Percentiles rank a stretch among this genome's conserved stretches.
These are phyloP conservation scores for Odontocerum albicorne DNA, from an alignment of 2,888 invertebrate species.

Conservation along the genomic window DNA sequence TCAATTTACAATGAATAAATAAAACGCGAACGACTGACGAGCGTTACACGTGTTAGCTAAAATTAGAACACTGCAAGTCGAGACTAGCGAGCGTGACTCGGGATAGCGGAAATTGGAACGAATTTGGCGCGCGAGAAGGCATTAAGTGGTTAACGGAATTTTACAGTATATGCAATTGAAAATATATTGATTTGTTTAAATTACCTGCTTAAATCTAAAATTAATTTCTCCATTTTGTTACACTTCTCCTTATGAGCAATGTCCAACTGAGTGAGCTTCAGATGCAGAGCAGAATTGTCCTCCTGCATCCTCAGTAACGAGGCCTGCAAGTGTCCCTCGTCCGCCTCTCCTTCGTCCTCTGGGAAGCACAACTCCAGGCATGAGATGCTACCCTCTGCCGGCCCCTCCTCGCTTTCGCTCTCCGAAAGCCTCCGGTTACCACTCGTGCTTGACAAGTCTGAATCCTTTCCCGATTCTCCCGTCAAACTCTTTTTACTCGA, in stretches of 20 bases:
- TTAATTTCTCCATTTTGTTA: slow-evolving; percentile 55
- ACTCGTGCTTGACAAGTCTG: slow-evolving; percentile 49
- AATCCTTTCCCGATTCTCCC: slow-evolving; percentile 45
- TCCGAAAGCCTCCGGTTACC: slow-evolving; percentile 54
- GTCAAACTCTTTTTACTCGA: slow-evolving; percentile 53
- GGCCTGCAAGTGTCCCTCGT: slow-evolving; percentile 39
- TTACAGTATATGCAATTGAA: too few species aligned
- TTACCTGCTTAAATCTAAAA: slow-evolving; percentile 66
- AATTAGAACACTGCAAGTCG: too few species aligned
- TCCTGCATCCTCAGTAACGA: slow-evolving; percentile 53
- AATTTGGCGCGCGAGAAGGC: too few species aligned
- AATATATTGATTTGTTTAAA: background rate
- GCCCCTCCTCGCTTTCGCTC: slow-evolving; percentile 40
- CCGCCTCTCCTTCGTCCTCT: slow-evolving; percentile 49
- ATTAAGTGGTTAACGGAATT: too few species aligned
- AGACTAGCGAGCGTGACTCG: too few species aligned
- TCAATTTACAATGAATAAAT: too few species aligned
- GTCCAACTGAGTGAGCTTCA: slow-evolving; percentile 55
- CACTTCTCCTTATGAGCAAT: slow-evolving; percentile 52
- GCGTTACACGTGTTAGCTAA: too few species aligned
- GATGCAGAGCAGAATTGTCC: slow-evolving; percentile 55
- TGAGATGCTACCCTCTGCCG: slow-evolving; percentile 53
- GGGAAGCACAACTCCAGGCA: slow-evolving; percentile 56
- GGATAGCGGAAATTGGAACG: too few species aligned
- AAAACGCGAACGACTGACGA: too few species aligned